Evolutionary conservation across 2,113 vertebrate genomes (phyloP), one percentile per base, ranked within the genome.

Genomic region (Embiotoca jacksoni): DNA sequence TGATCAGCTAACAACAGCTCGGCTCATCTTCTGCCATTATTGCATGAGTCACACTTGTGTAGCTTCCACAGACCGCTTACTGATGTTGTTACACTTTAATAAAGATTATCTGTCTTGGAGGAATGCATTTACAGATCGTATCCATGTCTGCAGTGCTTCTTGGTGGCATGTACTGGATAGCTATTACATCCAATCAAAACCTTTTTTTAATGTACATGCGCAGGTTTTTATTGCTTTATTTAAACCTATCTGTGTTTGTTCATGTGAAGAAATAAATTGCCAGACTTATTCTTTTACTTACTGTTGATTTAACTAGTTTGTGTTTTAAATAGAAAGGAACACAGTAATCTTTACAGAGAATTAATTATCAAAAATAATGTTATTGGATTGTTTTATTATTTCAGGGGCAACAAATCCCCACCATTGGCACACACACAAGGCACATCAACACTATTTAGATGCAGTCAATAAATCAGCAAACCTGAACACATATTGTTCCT

Each of bases 321-420:
- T 33, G 33, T 73, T n/a, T 62, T 72, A 58, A 6, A 32, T 39
- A 9, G 49, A 53, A 67, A 41, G 46, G 3, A 62, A 68, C 57
- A 74, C 30, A 60, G 2, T 47, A 58, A 63, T 54, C 41, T 83
- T 68, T 41, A 9, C 55, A 37, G 53, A 63, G 6, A 74, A 61
- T 31, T 59, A 79, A 36, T 60, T 53, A 64, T 79, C 15, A 66
- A 41, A 52, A 14, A 65, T 78, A 49, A 11, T 63, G 33, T 60
- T 66, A 50, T 1, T 60, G 62, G 50, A 50, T 32, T 67, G 69
- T 33, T 37, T 56, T 33, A 65, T 78, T 53, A 35, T 74, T 35
- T 61, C n/a, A 52, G 39, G 59, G 50, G 4, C 50, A 72, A 49
- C 16, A 60, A 46, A 69, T 50, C 33, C 47, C 14, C n/a, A 31